Conservation (phyloP, 1,140 invertebrate species). For the Anastrepha ludens region DNA sequence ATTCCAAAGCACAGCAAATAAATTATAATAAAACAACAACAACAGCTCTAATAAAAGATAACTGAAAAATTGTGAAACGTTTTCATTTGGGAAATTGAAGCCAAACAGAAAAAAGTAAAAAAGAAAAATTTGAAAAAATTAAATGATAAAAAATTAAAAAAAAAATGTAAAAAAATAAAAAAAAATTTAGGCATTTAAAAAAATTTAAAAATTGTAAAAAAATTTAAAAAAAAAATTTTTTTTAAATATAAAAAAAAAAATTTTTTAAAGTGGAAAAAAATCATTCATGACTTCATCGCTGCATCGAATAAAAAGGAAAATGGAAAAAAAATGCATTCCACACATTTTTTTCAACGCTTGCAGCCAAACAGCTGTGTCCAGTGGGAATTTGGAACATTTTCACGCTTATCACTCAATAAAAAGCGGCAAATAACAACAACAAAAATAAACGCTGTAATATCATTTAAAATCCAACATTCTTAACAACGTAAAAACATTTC, state of each 20-base stretch:
- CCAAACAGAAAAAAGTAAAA: not conserved
- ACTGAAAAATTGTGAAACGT: not conserved
- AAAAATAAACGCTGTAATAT: not conserved
- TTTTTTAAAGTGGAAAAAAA: not conserved
- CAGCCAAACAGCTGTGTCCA: not conserved
- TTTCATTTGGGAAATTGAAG: constrained; percentile 39
- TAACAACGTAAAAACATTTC: not conserved
- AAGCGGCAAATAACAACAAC: not conserved
- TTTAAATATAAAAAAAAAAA: too few species aligned
- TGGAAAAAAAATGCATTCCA: not conserved
- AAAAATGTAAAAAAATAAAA: too few species aligned
- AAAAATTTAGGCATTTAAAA: too few species aligned
- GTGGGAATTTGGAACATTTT: constrained; percentile 13
- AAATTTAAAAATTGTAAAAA: too few species aligned
- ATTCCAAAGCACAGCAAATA: constrained; percentile 4
- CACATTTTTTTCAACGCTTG: not conserved
- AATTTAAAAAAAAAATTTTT: too few species aligned
- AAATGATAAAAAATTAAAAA: not conserved
- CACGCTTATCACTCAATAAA: constrained; percentile 21
- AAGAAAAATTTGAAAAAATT: too few species aligned
- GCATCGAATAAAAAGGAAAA: not conserved
- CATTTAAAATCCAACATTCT: constrained; percentile 10
- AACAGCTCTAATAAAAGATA: not conserved
- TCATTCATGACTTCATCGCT: not conserved
- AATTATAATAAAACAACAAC: constrained; percentile 25